Percentiles rank a stretch among this genome's conserved stretches.
phyloP scores from a whole-genome alignment of 30 jellyfish, hydroid and myxozoan species.

The Cassiopea andromeda region DNA sequence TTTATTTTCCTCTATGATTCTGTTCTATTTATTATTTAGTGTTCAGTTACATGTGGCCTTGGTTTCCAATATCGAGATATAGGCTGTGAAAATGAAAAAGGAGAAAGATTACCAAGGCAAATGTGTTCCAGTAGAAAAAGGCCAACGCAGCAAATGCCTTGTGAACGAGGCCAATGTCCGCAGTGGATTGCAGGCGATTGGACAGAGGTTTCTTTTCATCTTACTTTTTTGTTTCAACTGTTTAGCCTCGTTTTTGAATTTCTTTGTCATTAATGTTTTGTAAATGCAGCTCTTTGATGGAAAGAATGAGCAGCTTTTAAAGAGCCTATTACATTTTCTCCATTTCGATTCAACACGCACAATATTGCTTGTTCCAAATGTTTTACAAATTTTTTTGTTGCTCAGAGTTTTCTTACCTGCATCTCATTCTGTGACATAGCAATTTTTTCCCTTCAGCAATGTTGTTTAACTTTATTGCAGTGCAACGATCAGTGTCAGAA shows the following conservation, averaged over 20 bases:
- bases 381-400: neutral
- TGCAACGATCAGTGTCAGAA: conserved; percentile 84
- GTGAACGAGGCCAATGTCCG: conserved; percentile 79
- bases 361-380: no score
- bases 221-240: no score
- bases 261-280: no score
- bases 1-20: neutral
- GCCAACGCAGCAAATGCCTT: conserved; percentile 89
- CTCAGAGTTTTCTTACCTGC: neutral
- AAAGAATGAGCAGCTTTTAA: no score
- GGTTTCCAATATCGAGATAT: conserved; percentile 93
- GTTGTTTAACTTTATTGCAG: conserved; percentile 30
- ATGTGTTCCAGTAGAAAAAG: conserved; percentile 44
- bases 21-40: conserved; percentile 1
- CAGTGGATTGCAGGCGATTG: conserved; percentile 88
- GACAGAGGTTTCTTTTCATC: conserved; percentile 75
- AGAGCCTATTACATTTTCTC: no score
- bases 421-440: no score
- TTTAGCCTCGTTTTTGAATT: no score
- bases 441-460: neutral
- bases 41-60: conserved; percentile 88
- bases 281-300: no score
- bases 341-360: no score
- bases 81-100: conserved; percentile 83
- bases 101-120: conserved; percentile 61